A percentile compares a stretch with the other conserved stretches of the same genome.
Conservation (phyloP, 2,113 vertebrate species). For the Caranx ignobilis region DNA sequence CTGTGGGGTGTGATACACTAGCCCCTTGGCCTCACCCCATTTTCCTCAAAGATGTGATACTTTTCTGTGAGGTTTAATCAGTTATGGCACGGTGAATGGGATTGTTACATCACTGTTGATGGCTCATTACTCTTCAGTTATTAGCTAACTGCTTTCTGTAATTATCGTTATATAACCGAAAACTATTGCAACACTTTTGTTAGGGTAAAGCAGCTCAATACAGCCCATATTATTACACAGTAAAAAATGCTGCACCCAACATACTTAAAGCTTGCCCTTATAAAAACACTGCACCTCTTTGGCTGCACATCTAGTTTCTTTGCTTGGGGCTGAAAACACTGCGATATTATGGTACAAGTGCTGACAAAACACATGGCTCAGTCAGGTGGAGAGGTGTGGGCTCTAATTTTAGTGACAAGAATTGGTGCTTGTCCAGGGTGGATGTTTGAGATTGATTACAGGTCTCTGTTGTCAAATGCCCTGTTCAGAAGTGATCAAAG, state of each 20-base stretch:
- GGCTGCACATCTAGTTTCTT: too few species aligned
- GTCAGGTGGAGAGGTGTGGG: neutral
- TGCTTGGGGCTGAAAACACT: neutral
- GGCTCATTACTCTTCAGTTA: constrained; percentile 73
- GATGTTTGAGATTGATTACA: constrained; percentile 12
- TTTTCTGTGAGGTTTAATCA: constrained; percentile 58
- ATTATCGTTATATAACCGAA: constrained; percentile 61
- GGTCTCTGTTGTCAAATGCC: constrained; percentile 40
- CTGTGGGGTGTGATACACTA: constrained; percentile 16
- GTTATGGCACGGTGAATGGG: constrained; percentile 50
- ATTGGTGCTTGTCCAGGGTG: neutral
- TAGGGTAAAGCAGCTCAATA: neutral
- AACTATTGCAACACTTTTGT: neutral
- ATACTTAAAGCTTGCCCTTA: too few species aligned
- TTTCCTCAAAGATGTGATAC: constrained; percentile 27
- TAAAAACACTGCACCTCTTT: too few species aligned
- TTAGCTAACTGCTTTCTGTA: constrained; percentile 30
- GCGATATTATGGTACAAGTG: neutral
- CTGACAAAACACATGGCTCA: constrained; percentile 1
- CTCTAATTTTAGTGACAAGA: constrained; percentile 60
- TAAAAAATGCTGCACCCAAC: neutral
- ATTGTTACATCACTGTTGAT: constrained; percentile 66
- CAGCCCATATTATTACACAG: neutral
- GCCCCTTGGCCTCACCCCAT: constrained; percentile 18
- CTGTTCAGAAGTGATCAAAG: neutral